Conservation (phyloP, 2,797 vertebrate species). For the Eupleurogrammus muticus region DNA sequence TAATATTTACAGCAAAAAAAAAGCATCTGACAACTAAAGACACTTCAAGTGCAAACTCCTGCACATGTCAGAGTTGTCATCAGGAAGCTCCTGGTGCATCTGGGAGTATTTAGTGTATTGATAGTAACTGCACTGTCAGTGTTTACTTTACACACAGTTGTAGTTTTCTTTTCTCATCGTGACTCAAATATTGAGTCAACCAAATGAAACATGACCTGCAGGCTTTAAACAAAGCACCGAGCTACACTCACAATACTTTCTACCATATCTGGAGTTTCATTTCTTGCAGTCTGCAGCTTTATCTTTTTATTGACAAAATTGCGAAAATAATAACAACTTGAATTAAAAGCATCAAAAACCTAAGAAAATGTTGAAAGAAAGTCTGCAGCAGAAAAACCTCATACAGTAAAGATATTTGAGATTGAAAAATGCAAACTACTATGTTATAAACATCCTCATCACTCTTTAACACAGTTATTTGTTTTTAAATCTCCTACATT, state of each 20-base stretch:
- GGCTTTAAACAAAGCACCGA: not conserved
- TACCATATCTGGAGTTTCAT: not conserved
- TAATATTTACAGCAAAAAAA: too few species aligned
- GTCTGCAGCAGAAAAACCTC: not conserved
- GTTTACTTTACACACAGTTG: not conserved
- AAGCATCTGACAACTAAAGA: conserved; percentile 2
- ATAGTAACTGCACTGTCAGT: conserved; percentile 13
- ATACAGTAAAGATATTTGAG: too few species aligned
- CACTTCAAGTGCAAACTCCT: conserved; percentile 1
- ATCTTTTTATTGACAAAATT: not conserved
- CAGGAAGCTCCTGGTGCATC: too few species aligned
- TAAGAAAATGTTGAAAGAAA: not conserved
- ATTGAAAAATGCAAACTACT: not conserved
- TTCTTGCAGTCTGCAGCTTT: not conserved
- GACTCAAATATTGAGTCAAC: too few species aligned
- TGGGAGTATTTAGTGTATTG: not conserved
- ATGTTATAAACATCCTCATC: too few species aligned
- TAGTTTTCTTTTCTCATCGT: too few species aligned
- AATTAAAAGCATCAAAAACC: not conserved
- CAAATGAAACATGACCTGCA: not conserved
- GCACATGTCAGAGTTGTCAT: not conserved
- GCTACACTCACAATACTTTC: not conserved
- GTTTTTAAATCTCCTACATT: too few species aligned
- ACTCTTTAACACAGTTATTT: too few species aligned
- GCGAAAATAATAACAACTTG: not conserved